Conservation (phyloP, 2,888 invertebrate species). For the Hemithea aestivaria region DNA sequence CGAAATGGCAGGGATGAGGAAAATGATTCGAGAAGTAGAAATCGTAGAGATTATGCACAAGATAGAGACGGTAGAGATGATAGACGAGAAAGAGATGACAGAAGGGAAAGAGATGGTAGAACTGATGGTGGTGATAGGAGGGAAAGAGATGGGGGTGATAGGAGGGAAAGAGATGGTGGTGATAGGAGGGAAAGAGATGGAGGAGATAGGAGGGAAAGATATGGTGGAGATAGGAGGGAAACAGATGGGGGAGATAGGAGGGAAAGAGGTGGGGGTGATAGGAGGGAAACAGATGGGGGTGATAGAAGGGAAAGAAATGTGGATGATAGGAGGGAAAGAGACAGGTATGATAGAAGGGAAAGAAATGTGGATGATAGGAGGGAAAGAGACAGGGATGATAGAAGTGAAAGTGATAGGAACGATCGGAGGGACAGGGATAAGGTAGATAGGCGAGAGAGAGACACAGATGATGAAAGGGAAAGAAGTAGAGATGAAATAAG, state of each 20-base stretch:
- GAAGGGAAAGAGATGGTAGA: constrained; percentile 4
- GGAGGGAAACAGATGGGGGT: constrained; percentile 10
- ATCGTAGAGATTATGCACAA: too few species aligned
- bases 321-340: constrained; percentile 9
- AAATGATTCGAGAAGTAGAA: constrained; percentile 23
- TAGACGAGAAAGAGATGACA: constrained; percentile 11
- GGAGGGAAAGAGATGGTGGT: background rate
- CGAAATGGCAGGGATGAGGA: too few species aligned
- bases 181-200: constrained; percentile 1
- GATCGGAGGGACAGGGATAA: constrained; percentile 13
- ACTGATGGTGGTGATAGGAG: constrained; percentile 13
- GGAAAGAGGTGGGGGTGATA: constrained; percentile 9
- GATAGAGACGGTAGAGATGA: constrained; percentile 6
- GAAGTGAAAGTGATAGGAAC: constrained; percentile 17
- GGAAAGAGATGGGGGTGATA: constrained; percentile 5
- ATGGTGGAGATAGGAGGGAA: background rate
- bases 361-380: constrained; percentile 22
- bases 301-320: constrained; percentile 10
- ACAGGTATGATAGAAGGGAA: constrained; percentile 17
- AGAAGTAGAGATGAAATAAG: constrained; percentile 21
- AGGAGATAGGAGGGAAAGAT: constrained; percentile 14
- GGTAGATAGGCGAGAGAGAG: constrained; percentile 18
- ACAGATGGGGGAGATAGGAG: constrained; percentile 22
- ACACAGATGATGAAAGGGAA: constrained; percentile 12
- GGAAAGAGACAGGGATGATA: constrained; percentile 23